Evolutionary conservation across 2,797 vertebrate species (phyloP).

Genomic region (Coendou prehensilis): DNA sequence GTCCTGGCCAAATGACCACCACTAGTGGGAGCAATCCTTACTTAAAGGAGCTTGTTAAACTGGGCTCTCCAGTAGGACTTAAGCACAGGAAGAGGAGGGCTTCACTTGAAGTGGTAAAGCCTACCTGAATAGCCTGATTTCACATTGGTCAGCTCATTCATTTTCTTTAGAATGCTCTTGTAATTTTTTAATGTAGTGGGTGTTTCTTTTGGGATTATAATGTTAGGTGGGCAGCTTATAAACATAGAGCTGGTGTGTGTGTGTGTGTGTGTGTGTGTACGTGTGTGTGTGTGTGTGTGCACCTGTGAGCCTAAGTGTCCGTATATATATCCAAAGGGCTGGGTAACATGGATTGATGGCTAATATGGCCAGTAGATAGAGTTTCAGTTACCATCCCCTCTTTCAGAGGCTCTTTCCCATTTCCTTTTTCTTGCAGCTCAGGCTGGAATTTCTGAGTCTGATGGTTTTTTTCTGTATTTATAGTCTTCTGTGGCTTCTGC

Average conservation of each 20-base stretch:
- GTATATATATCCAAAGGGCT: neutral
- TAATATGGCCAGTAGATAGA: neutral
- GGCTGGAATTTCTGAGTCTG: neutral
- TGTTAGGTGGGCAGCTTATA: neutral
- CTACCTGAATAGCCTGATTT: neutral
- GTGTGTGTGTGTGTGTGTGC: neutral
- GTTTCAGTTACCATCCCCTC: neutral
- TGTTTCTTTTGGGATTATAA: neutral
- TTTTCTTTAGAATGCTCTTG: neutral
- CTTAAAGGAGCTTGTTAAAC: neutral
- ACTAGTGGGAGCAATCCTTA: neutral
- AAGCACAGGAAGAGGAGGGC: neutral
- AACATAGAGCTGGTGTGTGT: neutral
- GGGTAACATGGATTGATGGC: neutral
- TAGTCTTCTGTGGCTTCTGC: neutral
- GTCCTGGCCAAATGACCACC: neutral
- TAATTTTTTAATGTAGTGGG: neutral
- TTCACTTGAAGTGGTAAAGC: neutral
- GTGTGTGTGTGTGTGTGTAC: neutral
- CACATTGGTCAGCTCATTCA: neutral
- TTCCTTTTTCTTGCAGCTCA: neutral
- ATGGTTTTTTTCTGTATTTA: neutral
- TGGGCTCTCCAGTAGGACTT: neutral
- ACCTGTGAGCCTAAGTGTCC: too few species aligned
- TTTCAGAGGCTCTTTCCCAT: neutral